Conservation (phyloP, 2,888 invertebrate species). For the Andricus quercusramuli region DNA sequence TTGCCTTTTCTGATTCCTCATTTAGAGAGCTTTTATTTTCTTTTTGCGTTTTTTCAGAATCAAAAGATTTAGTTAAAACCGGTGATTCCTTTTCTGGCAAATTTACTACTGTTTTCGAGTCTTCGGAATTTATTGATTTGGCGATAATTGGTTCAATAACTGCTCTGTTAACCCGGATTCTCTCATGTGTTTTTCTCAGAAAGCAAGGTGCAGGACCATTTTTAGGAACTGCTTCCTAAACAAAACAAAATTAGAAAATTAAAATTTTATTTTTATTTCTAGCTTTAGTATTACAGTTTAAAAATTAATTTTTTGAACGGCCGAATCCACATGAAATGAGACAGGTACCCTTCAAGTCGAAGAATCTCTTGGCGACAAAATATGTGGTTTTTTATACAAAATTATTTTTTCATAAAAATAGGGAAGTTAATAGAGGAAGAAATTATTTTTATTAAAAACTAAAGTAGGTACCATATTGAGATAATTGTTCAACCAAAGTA, state of each 20-base stretch:
- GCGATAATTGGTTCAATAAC: background rate
- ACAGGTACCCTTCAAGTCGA: too few relatives aligned
- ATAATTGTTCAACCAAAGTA: too few relatives aligned
- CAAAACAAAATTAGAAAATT: background rate
- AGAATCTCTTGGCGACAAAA: too few relatives aligned
- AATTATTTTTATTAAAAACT: too few relatives aligned
- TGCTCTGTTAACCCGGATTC: background rate
- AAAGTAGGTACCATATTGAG: too few relatives aligned
- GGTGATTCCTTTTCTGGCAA: background rate
- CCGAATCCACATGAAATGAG: too few relatives aligned
- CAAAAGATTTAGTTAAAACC: background rate
- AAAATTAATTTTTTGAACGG: too few relatives aligned
- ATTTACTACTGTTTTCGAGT: background rate
- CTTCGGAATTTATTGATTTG: background rate
- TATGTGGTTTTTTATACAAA: too few relatives aligned
- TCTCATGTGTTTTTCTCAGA: background rate
- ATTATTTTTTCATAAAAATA: too few relatives aligned
- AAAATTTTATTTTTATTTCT: too few relatives aligned
- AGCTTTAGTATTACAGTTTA: too few relatives aligned
- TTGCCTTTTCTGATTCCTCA: background rate
- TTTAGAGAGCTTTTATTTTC: background rate
- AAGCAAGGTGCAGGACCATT: constrained; percentile 12
- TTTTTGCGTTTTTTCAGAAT: background rate
- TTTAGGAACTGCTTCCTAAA: constrained; percentile 3
- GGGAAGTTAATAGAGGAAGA: too few relatives aligned